Evolutionary conservation across 2,797 vertebrate genomes (phyloP).

Genomic region (Crocodylus rhombifer): DNA sequence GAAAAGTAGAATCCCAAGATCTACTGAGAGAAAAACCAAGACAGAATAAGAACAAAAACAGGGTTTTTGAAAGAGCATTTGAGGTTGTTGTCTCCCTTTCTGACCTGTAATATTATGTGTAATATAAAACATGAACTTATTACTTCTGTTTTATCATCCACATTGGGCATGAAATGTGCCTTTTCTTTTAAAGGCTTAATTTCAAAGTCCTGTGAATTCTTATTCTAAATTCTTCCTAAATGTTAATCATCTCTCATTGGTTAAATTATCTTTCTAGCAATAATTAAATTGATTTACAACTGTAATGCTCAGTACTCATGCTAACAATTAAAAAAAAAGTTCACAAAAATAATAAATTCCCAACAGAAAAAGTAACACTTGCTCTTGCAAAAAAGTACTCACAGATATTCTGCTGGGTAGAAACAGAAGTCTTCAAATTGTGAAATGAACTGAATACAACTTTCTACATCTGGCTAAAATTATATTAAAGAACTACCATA

Average conservation of each 20-base stretch:
- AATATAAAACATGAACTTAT: not conserved
- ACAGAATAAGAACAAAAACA: not conserved
- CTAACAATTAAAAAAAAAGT: not conserved
- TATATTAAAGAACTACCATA: not conserved
- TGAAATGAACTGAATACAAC: not conserved
- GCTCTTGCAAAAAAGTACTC: not conserved
- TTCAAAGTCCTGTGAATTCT: conserved; percentile 24
- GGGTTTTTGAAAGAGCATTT: conserved; percentile 21
- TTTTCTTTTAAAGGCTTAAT: conserved; percentile 31
- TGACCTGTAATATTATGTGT: conserved; percentile 29
- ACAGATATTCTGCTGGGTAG: not conserved
- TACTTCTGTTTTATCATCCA: conserved; percentile 19
- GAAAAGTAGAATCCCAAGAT: conserved; percentile 53
- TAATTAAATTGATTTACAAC: not conserved
- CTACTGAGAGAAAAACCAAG: not conserved
- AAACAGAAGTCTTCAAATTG: not conserved
- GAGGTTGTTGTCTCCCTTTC: conserved; percentile 43
- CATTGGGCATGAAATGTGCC: conserved; percentile 45
- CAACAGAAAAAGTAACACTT: not conserved
- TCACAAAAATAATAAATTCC: not conserved
- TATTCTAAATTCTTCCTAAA: not conserved
- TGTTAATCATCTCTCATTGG: not conserved
- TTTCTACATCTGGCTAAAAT: not conserved
- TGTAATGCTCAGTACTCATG: not conserved
- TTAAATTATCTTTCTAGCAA: conserved; percentile 16